These are phyloP conservation scores for Astreopora myriophthalma DNA, from an alignment of 64 coral and sea anemone genomes.

Conservation along the genomic window DNA sequence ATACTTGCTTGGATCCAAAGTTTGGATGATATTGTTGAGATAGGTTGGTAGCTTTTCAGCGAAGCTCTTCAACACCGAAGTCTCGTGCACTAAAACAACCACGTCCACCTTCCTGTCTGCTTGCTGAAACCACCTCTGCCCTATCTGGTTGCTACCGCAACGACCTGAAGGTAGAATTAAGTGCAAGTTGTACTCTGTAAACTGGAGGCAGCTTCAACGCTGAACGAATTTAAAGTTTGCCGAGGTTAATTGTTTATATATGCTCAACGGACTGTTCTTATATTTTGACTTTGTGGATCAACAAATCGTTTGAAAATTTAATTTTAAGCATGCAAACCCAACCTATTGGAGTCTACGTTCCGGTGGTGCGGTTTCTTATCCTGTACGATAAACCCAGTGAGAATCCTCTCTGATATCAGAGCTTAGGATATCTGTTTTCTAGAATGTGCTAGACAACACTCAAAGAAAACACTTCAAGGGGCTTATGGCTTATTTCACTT, in stretches of 20 bases:
- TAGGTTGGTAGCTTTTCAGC: constrained; percentile 50
- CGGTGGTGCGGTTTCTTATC: no score
- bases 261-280: no score
- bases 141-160: constrained; percentile 71
- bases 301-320: no score
- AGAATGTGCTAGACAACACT: background rate
- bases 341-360: no score
- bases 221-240: background rate
- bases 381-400: no score
- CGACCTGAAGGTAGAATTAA: constrained; percentile 54
- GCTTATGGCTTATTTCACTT: no score
- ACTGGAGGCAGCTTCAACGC: background rate
- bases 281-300: no score
- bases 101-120: constrained; percentile 68
- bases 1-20: background rate
- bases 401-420: no score
- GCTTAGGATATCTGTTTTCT: background rate
- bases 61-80: constrained; percentile 42
- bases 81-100: constrained; percentile 79
- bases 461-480: no score
- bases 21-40: background rate
- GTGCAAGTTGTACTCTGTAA: background rate
- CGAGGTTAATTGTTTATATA: no score
- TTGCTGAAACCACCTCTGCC: constrained; percentile 70
- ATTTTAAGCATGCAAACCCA: no score